Evolutionary conservation across 2,113 vertebrate genomes (phyloP).

Genomic region (Bubalus kerabau): DNA sequence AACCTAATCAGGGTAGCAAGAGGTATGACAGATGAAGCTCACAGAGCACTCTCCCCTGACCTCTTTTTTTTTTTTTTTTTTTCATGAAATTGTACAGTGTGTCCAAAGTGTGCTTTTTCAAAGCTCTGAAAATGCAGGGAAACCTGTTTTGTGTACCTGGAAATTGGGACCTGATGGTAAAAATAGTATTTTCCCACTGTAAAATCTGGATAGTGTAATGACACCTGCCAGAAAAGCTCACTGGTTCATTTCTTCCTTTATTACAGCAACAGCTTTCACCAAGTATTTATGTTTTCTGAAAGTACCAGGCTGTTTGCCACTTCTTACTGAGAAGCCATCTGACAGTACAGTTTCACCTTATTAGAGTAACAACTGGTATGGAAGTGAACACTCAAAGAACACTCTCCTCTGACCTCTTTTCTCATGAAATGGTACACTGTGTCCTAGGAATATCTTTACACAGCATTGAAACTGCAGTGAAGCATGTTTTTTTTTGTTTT

Average conservation of each 20-base stretch:
- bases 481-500: background rate
- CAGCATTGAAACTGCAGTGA: background rate
- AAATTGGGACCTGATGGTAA: background rate
- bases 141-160: background rate
- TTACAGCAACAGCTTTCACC: background rate
- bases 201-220: background rate
- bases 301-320: background rate
- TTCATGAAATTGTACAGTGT: background rate
- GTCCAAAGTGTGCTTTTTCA: background rate
- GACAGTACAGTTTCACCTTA: background rate
- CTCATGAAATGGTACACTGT: background rate
- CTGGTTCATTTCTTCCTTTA: background rate
- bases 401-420: background rate
- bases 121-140: background rate
- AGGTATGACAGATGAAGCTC: background rate
- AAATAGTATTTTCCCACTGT: background rate
- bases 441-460: background rate
- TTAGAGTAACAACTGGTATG: background rate
- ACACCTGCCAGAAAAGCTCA: background rate
- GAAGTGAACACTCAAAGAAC: no score
- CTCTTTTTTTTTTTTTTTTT: background rate
- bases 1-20: background rate
- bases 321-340: background rate
- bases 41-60: background rate
- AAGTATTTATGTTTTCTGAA: background rate